A percentile compares a stretch with the other conserved stretches of the same genome.
phyloP scores from a whole-genome alignment of 2,888 invertebrate genomes.

The Fragum fragum region DNA sequence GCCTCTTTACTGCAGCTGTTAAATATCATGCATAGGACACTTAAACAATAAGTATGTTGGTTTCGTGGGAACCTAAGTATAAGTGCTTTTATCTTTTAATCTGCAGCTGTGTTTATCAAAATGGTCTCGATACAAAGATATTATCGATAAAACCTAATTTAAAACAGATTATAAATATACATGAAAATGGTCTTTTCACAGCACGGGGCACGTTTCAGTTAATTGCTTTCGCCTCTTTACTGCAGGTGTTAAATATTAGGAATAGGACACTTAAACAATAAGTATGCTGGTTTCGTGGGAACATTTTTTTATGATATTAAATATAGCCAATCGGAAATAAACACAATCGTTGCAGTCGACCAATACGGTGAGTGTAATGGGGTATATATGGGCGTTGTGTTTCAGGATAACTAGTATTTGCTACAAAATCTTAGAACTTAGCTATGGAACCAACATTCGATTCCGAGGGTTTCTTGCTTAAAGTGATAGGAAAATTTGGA shows the following conservation, averaged over 20 bases:
- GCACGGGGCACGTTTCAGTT: no score
- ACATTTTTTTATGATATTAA: slow-evolving; percentile 8
- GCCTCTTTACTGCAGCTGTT: no score
- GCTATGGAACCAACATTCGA: slow-evolving; percentile 33
- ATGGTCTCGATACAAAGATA: slow-evolving; percentile 7
- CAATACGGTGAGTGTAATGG: slow-evolving; percentile 1
- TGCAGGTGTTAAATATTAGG: no score
- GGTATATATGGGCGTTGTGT: slow-evolving; percentile 1
- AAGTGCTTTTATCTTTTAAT: slow-evolving; percentile 8
- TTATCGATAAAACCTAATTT: background rate
- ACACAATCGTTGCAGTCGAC: slow-evolving; percentile 9
- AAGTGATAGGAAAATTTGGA: slow-evolving; percentile 28
- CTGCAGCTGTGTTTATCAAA: slow-evolving; percentile 7
- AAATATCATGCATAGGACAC: no score
- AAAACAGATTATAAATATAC: background rate
- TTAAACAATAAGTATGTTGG: no score
- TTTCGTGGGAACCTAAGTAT: background rate
- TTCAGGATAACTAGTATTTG: background rate
- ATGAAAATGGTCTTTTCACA: no score
- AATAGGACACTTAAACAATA: no score
- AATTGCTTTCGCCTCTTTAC: no score
- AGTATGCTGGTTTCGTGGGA: background rate
- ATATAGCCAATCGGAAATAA: background rate
- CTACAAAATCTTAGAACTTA: background rate
- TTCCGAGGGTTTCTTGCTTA: slow-evolving; percentile 28